phyloP scores from a whole-genome alignment of 2,113 vertebrate species.

The Anas platyrhynchos region DNA sequence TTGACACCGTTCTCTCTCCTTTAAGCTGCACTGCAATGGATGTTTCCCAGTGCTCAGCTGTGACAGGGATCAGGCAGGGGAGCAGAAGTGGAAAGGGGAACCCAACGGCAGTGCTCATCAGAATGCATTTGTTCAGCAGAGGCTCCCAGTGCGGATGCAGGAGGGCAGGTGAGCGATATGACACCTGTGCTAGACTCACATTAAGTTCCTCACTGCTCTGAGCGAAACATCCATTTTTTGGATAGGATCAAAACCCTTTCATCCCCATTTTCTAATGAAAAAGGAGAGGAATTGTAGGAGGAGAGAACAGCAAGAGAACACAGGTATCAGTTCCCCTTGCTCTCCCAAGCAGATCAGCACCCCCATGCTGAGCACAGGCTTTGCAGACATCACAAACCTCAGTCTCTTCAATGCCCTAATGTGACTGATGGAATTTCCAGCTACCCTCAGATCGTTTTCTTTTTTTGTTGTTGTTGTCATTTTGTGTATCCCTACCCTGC shows the following conservation, averaged over 20 bases:
- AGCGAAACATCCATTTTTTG: not conserved
- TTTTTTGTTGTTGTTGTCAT: not conserved
- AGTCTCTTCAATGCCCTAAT: not conserved
- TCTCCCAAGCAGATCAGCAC: not conserved
- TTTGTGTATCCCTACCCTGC: not conserved
- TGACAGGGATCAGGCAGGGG: not conserved
- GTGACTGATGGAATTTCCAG: not conserved
- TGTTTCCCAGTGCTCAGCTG: not conserved
- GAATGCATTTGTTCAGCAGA: not conserved
- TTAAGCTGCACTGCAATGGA: not conserved
- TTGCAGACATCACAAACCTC: not conserved
- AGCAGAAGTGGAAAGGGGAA: not conserved
- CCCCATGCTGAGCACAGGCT: not conserved
- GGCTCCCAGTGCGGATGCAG: accelerated
- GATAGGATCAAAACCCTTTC: not conserved
- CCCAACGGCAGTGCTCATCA: not conserved
- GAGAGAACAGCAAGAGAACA: not conserved
- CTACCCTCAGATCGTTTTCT: not conserved
- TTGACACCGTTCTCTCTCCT: not conserved
- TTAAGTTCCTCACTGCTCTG: not conserved
- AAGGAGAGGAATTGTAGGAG: not conserved
- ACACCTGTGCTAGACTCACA: not conserved
- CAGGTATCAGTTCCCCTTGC: not conserved
- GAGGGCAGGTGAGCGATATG: accelerated
- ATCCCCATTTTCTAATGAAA: not conserved